Evolutionary conservation across 2,113 vertebrate species (phyloP), one percentile per base, ranked within the genome.

Genomic region (Forbesichthys agassizii): DNA sequence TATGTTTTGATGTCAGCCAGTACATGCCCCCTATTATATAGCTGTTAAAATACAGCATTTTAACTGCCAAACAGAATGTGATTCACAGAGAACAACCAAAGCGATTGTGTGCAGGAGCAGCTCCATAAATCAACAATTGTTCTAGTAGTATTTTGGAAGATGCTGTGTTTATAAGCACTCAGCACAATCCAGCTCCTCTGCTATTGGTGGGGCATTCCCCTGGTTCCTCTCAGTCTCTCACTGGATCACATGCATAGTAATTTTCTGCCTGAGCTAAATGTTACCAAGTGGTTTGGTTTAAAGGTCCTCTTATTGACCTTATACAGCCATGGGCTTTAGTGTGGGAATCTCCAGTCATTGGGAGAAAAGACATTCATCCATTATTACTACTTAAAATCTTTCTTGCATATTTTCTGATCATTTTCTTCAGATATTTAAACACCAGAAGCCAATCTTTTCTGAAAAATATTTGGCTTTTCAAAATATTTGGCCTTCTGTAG

Each of bases 81-180:
- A 57, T 18, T 61, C 11, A 12, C 20, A 9, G 48, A 7, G 56
- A 48, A 57, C 33, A 68, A 68, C 68, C n/a, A 14, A 69, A 78
- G 77, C 62, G 4, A 58, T 81, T 63, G 64, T 53, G 47, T 16
- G 52, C 11, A 1, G 47, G 2, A 61, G 55, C 67, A 8, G 59
- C 61, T 70, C 52, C 71, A 75, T 76, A 70, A 71, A 80, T 84
- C 77, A 78, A 61, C 81, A 42, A 61, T 51, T 68, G 81, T 57
- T 49, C 52, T 55, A 0, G 63, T 27, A 33, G 48, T 64, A 18
- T 14, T 58, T 2, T 5, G 47, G 60, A 48, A 3, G 61, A 53
- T 79, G 27, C 27, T 27, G 27, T 27, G 27, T 27, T 27, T 27
- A 57, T 11, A 12, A n/a, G 62, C 69, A 61, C 69, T 83, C 84